Base-by-base conservation (phyloP, 2,797 vertebrate genomes). In the Spheniscus humboldti region DNA sequence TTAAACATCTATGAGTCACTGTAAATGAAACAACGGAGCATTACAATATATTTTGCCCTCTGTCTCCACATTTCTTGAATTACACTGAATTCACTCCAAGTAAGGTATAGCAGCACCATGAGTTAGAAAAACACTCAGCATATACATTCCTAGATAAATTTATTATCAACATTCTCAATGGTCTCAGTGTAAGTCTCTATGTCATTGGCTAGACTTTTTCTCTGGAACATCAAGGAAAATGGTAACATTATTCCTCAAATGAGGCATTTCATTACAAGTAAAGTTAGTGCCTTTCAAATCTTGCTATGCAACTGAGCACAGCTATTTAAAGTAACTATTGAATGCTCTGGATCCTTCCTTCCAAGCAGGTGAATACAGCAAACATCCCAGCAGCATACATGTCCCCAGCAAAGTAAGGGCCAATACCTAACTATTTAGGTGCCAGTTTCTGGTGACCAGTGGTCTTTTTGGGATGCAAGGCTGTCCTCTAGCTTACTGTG, bases 141-240 rank as follows among this genome's bases (percentile, higher is more conserved):
- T 55, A 47, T n/a, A 13, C 78, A 84, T 94, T 96, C 90, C 76
- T 74, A 62, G n/a, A 86, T 76, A 63, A 94, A 94, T 96, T 96
- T 96, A 92, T 94, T 95, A 84, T 88, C 67, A 93, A 90, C 83
- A 82, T 25, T 79, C 23, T 69, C 33, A 37, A 0, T 35, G 15
- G 13, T 74, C 39, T 90, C 63, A n/a, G 24, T 52, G 35, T 19
- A 88, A 77, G 22, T 43, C n/a, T 85, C 10, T 57, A 2, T 45
- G 85, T 86, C 75, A 48, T n/a, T 53, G 22, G 76, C 82, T 75
- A 69, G 35, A 63, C 2, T 1, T 45, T 88, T 90, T 76, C 43
- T 60, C 55, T 18, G 43, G 13, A 90, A 56, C 13, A 17, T 33
- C 39, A 63, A 62, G 35, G 47, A 86, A 79, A 86, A 90, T 19